Evolutionary conservation across 2,888 invertebrate species (phyloP), one percentile per base, ranked within the genome.

Genomic region (Ceraclea dissimilis): DNA sequence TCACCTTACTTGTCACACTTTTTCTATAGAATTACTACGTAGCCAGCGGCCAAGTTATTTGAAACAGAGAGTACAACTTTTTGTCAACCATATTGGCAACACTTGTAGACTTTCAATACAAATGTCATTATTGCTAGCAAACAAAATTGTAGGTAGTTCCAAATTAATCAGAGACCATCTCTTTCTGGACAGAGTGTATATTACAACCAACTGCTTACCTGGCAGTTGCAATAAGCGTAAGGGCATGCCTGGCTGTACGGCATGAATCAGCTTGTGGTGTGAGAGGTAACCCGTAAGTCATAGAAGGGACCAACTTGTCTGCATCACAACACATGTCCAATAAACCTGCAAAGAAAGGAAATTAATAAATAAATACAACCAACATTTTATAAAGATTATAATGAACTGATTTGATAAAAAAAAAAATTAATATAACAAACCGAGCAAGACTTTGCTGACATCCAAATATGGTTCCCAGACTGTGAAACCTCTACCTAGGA

Each of bases 391-490:
- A 8, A 16, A 16, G 26, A 10, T 26, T 10, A 26, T 6, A 26
- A 26, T 26, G 26, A 26, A 26, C 13, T 39, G 13, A 13, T 39
- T 5, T 39, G n/a, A n/a, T n/a, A 13, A 39, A 39, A 13, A 39
- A 4, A n/a, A 4, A 13, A 39, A n/a, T 4, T 8, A 39, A 8
- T 8, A 39, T 13, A 39, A 33, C 60, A 64, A 63, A 72, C 73
- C 86, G 51, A 89, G 74, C 49, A 92, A 72, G 46, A 94, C 90
- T 73, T 92, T 91, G 51, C 92, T 90, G 39, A 93, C 92, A 72
- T 95, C 94, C 60, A 95, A 73, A 71, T 98, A 97, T 0, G 98
- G 98, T 69, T 99, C 98, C 99, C 99, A 99, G 0, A 99, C 96
- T 0, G 94, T 93, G 73, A 98, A 99, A 2, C 97, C 97, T 47